Evolutionary conservation across 2,113 vertebrate genomes (phyloP).

Genomic region (Maccullochella peelii): DNA sequence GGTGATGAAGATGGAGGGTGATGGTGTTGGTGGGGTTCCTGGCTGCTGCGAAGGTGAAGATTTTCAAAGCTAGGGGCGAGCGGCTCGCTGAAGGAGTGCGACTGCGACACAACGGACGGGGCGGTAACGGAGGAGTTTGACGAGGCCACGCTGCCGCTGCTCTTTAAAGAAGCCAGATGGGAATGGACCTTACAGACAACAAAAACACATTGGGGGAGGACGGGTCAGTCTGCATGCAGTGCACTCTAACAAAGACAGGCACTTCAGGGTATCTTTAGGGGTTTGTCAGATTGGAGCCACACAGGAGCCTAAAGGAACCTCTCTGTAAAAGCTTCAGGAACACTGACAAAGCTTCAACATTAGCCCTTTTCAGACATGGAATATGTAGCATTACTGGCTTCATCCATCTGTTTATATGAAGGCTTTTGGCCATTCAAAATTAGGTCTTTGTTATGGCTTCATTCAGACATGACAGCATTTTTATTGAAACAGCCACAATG

Average conservation of each 20-base stretch:
- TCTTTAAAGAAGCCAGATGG: slow-evolving; percentile 96
- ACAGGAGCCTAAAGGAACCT: neutral
- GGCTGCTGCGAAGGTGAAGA: slow-evolving; percentile 92
- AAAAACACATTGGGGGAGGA: slow-evolving; percentile 88
- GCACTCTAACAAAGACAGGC: slow-evolving; percentile 15
- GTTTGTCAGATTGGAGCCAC: slow-evolving; percentile 35
- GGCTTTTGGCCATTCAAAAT: neutral
- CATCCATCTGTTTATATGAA: neutral
- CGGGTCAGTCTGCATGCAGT: slow-evolving; percentile 72
- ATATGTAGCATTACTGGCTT: neutral
- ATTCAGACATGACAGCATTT: neutral
- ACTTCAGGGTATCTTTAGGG: slow-evolving; percentile 4
- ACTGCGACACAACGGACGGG: slow-evolving; percentile 88
- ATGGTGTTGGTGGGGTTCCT: slow-evolving; percentile 86
- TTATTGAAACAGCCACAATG: neutral
- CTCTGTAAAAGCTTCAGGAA: neutral
- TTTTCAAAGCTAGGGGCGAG: slow-evolving; percentile 92
- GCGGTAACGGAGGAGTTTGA: slow-evolving; percentile 41
- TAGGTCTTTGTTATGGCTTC: neutral
- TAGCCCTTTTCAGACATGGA: neutral
- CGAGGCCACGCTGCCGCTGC: slow-evolving; percentile 80
- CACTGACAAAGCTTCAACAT: neutral
- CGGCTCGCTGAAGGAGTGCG: slow-evolving; percentile 94
- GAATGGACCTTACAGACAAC: slow-evolving; percentile 92
- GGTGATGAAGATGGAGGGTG: slow-evolving; percentile 62